Evolutionary conservation across 2,113 vertebrate species (phyloP), one percentile per base, ranked within the genome.

Genomic region (Sisor rabdophorus): DNA sequence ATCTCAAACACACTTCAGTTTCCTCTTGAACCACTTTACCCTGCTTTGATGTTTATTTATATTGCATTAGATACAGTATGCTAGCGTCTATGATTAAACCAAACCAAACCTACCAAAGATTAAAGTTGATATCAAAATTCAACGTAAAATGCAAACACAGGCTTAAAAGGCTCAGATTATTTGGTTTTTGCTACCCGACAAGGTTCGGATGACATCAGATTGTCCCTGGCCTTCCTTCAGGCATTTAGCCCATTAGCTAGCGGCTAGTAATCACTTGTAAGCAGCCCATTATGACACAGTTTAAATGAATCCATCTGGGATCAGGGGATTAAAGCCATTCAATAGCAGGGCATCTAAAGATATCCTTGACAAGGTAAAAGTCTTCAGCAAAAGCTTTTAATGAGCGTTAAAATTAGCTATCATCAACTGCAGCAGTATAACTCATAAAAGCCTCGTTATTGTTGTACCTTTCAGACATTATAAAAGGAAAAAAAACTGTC

Each of bases 261-360:
- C 75, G 77, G 80, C 79, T 84, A 81, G 83, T 85, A 86, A 86
- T 86, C 82, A 81, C 83, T 85, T 86, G 83, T 86, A 84, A 82
- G 83, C 80, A 73, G 77, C 80, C 82, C 81, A 82, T 86, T 85
- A 86, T 77, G 80, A 85, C 78, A 86, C 75, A 73, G 84, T 86
- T 85, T 86, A 85, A 86, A 85, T 82, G 79, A 86, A 85, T 85
- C 81, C 83, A 83, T 86, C 85, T 81, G 85, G 85, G 83, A 86
- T 81, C 83, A 76, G 82, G 80, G 85, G 83, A 83, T 82, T 86
- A 81, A 55, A 80, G 68, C 70, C 73, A 71, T 82, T 79, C 85
- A 84, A 78, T 84, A 77, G 76, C 76, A 85, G 85, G 82, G 78
- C 85, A 86, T 86, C 85, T 86, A 63, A 74, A 84, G 82, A 86